Percentiles rank a stretch among this genome's conserved stretches.
Evolutionary conservation across 2,797 vertebrate genomes (phyloP).

Genomic region (Limosa lapponica): DNA sequence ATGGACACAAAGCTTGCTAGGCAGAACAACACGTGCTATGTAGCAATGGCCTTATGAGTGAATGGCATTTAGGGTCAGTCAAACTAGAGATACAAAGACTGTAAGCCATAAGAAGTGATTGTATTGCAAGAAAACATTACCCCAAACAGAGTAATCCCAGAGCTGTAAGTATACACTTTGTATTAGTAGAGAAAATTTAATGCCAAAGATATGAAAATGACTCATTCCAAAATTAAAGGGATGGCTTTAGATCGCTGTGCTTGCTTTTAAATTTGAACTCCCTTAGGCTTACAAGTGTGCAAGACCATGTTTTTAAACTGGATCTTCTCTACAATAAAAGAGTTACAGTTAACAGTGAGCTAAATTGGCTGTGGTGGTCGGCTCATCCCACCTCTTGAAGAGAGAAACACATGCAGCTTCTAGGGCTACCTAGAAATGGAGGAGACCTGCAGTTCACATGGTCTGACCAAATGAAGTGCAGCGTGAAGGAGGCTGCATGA

Average conservation of each 20-base stretch:
- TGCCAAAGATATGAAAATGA: background rate
- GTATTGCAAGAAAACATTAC: background rate
- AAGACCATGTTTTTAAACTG: background rate
- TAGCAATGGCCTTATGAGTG: background rate
- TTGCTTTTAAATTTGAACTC: background rate
- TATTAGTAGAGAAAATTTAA: background rate
- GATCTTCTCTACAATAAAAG: background rate
- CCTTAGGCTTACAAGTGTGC: background rate
- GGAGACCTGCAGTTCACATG: background rate
- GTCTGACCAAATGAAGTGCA: background rate
- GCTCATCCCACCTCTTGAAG: background rate
- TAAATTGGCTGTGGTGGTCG: background rate
- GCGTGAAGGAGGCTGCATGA: background rate
- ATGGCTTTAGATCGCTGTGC: background rate
- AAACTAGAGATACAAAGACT: background rate
- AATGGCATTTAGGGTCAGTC: constrained; percentile 20
- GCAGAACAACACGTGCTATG: background rate
- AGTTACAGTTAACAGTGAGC: background rate
- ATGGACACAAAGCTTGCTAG: background rate
- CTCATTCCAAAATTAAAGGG: background rate
- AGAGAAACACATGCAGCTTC: background rate
- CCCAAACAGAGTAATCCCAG: background rate
- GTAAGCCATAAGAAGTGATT: background rate
- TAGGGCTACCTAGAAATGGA: background rate
- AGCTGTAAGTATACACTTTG: background rate